Percentiles rank a stretch among this genome's conserved stretches.
phyloP scores from a whole-genome alignment of 2,113 vertebrate genomes.

The Nothocercus julius region DNA sequence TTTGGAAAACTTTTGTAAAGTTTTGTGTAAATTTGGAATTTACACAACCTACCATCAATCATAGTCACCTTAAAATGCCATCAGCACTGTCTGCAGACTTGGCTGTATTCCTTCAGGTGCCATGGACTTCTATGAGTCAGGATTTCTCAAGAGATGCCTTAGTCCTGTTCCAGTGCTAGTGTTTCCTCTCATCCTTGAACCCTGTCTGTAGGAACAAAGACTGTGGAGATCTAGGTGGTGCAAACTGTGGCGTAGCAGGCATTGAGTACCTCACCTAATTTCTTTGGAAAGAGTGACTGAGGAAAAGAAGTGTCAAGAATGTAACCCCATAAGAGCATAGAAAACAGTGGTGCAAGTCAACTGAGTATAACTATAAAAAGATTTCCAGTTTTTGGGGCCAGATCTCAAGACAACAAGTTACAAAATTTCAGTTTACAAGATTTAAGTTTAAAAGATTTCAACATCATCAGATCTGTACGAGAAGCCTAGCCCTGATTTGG shows the following conservation, averaged over 20 bases:
- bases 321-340: background rate
- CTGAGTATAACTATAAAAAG: background rate
- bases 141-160: background rate
- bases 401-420: constrained; percentile 15
- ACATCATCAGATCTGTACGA: background rate
- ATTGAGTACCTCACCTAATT: background rate
- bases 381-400: background rate
- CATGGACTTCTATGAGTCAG: background rate
- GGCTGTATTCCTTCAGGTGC: background rate
- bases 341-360: background rate
- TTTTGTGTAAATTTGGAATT: too few relatives aligned
- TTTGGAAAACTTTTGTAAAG: too few relatives aligned
- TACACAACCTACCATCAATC: background rate
- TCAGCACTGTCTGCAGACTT: background rate
- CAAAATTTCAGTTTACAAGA: background rate
- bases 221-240: background rate
- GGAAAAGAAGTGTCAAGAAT: background rate
- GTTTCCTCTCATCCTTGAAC: background rate
- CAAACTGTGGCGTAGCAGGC: background rate
- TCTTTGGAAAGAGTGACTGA: background rate
- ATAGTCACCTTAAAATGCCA: background rate
- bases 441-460: background rate
- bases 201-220: background rate
- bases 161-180: background rate
- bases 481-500: background rate